phyloP scores from a whole-genome alignment of 2,888 invertebrate species.

The Trachelus troglodyta region DNA sequence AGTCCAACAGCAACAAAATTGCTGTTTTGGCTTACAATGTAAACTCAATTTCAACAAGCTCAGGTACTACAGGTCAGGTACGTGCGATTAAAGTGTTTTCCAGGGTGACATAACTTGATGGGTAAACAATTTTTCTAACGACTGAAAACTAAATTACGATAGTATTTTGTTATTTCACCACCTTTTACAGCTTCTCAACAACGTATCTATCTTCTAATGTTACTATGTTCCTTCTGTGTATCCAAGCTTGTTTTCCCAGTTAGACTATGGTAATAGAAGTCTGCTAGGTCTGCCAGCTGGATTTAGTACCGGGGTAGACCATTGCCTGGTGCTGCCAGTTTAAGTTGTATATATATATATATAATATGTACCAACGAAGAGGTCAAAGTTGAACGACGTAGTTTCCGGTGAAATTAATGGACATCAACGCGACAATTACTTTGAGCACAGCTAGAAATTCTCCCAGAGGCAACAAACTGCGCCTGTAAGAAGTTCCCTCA shows the following conservation, averaged over 20 bases:
- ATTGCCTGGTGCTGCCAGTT: background rate
- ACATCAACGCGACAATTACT: constrained; percentile 24
- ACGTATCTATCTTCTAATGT: background rate
- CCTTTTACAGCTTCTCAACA: background rate
- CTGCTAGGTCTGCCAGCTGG: background rate
- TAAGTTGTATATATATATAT: background rate
- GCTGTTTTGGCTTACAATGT: background rate
- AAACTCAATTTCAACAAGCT: no score
- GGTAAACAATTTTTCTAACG: background rate
- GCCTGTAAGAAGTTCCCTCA: background rate
- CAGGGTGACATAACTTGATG: background rate
- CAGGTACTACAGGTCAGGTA: background rate
- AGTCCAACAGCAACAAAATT: background rate
- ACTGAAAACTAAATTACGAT: background rate
- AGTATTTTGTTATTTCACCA: background rate
- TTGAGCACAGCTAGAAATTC: background rate
- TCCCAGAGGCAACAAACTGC: constrained; percentile 3
- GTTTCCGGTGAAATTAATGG: constrained; percentile 22
- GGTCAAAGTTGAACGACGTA: constrained; percentile 23
- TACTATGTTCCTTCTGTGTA: background rate
- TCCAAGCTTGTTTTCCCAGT: background rate
- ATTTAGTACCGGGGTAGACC: background rate
- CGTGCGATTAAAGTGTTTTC: background rate
- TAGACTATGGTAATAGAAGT: background rate
- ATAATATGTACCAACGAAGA: background rate